Conservation (phyloP, 2,797 vertebrate genomes). For the Melanotaenia boesemani region DNA sequence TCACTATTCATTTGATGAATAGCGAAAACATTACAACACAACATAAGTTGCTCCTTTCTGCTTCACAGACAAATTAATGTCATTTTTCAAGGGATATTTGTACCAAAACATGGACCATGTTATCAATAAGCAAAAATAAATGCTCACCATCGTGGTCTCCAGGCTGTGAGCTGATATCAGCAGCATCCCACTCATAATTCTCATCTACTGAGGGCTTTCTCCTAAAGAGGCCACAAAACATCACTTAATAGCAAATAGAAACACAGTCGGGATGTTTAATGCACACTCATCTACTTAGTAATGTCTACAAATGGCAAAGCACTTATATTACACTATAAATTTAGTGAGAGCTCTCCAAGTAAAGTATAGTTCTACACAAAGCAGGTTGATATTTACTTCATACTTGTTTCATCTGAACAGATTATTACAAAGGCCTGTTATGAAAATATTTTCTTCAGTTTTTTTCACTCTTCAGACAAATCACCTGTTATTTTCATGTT, state of each 20-base stretch:
- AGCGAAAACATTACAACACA: neutral
- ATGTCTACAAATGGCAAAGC: slow-evolving; percentile 11
- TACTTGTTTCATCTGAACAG: neutral
- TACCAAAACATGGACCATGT: neutral
- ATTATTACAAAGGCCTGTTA: neutral
- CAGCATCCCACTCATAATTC: slow-evolving; percentile 95
- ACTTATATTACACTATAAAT: neutral
- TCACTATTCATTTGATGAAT: neutral
- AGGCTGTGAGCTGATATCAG: slow-evolving; percentile 83
- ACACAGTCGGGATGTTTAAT: slow-evolving; percentile 13
- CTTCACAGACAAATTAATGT: neutral
- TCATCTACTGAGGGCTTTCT: slow-evolving; percentile 93
- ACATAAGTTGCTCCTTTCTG: neutral
- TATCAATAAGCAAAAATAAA: slow-evolving; percentile 1
- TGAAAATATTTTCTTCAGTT: no score
- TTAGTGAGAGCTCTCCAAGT: neutral
- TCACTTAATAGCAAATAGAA: slow-evolving; percentile 6
- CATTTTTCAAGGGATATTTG: neutral
- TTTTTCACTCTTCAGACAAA: no score
- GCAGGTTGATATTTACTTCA: neutral
- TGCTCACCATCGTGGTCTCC: slow-evolving; percentile 81
- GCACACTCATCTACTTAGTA: slow-evolving; percentile 6
- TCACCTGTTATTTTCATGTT: neutral
- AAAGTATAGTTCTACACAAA: neutral
- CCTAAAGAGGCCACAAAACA: slow-evolving; percentile 68